Evolutionary conservation across 2,888 invertebrate species (phyloP), one percentile per base, ranked within the genome.

Genomic region (Chelonus formosanus): DNA sequence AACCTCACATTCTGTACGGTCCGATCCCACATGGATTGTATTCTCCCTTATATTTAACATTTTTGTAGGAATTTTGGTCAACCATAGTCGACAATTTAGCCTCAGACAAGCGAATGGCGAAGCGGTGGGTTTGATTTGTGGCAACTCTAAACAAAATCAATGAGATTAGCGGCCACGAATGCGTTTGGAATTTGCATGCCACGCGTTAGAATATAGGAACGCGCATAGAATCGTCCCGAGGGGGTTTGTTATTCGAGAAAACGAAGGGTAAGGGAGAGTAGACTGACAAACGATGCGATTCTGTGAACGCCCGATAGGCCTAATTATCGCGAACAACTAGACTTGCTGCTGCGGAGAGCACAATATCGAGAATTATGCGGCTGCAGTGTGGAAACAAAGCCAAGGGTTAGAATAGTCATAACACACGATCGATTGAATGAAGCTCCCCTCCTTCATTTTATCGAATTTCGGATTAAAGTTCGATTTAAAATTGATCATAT

Each of bases 101-200:
- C 40, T 40, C 40, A 48, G 10, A 48, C 45, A 45, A 45, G 3
- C 7, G 45, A 45, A 7, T 5, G 3, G 31, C 20, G n/a, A 48
- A 20, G n/a, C n/a, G 4, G 10, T 5, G 5, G 10, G 31, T 40
- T 36, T 55, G 8, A 35, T 65, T 67, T 68, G 61, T 61, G 67
- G 69, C 63, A 59, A 59, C 66, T 59, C 67, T 45, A 67, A 72
- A 74, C 67, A 71, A 74, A 74, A 73, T 71, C 72, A 71, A 70
- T 69, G 71, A 71, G 71, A 74, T 70, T 71, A 69, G 73, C 70
- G 67, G 8, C 8, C n/a, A 44, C 10, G 44, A n/a, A 34, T 45
- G 47, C 36, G 58, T 10, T 47, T 20, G n/a, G 58, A 10, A 58
- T 58, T 47, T 10, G 47, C 32, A 48, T 47, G 48, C 20, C 47